Conservation (phyloP, 2,113 vertebrate species). For the Megaceryle torquata region DNA sequence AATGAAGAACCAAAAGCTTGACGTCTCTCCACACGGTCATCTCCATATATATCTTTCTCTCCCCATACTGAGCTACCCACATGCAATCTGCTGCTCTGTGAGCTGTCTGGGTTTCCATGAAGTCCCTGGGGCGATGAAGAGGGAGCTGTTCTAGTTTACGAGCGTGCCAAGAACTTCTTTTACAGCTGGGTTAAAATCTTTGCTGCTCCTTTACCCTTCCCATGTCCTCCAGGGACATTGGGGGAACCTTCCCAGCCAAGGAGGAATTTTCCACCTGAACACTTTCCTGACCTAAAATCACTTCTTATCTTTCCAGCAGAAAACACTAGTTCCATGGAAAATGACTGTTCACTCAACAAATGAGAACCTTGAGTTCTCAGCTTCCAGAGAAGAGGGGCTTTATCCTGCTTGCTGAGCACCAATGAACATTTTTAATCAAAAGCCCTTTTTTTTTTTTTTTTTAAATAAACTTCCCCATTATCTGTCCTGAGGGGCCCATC, state of each 20-base stretch:
- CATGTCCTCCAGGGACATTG: background rate
- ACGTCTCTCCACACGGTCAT: background rate
- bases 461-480: background rate
- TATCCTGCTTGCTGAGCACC: background rate
- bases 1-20: background rate
- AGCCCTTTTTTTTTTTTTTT: background rate
- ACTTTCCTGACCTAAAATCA: slow-evolving; percentile 26
- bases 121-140: background rate
- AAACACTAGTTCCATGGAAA: background rate
- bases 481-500: background rate
- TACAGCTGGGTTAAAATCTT: background rate
- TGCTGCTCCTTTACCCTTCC: background rate
- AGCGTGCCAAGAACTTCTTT: background rate
- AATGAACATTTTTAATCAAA: background rate
- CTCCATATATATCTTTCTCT: background rate
- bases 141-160: background rate
- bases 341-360: background rate
- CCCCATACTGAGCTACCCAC: slow-evolving; percentile 39
- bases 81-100: slow-evolving; percentile 12
- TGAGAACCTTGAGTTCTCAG: background rate
- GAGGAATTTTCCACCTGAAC: slow-evolving; percentile 54
- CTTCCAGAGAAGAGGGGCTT: background rate
- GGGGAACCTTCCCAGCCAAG: slow-evolving; percentile 2
- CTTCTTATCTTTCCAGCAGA: slow-evolving; percentile 26
- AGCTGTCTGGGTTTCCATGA: background rate